Percentiles rank a stretch among this genome's conserved stretches.
phyloP scores from a whole-genome alignment of 2,888 invertebrate genomes.

The Leptura quadrifasciata region DNA sequence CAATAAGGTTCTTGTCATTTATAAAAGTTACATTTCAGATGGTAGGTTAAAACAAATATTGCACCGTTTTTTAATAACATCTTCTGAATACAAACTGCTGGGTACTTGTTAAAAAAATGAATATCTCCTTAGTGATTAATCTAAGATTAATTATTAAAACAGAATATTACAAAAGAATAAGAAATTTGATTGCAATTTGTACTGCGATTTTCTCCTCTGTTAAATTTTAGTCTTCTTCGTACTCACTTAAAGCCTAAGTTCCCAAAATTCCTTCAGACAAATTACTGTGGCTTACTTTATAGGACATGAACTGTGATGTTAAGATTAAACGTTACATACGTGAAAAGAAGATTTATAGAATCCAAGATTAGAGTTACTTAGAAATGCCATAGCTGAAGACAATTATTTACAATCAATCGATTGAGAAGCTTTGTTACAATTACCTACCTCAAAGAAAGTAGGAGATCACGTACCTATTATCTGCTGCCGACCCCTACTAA shows the following conservation, averaged over 20 bases:
- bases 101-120: no score
- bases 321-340: neutral
- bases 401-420: no score
- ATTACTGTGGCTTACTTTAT: neutral
- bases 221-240: neutral
- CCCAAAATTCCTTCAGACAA: neutral
- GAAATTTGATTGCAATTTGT: neutral
- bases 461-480: no score
- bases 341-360: neutral
- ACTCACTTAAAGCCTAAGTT: neutral
- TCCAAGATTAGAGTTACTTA: no score
- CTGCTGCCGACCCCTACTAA: no score
- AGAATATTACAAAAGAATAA: neutral
- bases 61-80: neutral
- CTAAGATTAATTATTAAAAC: no score
- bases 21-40: neutral
- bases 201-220: neutral
- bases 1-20: slow-evolving; percentile 18
- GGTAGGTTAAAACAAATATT: slow-evolving; percentile 1
- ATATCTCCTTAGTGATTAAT: no score
- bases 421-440: no score
- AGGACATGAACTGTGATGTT: neutral
- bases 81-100: no score
- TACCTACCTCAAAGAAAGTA: no score
- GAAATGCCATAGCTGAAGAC: no score